Percentiles rank a stretch among this genome's conserved stretches.
Conservation (phyloP, 2,113 vertebrate species). For the Pterocles orientalis region DNA sequence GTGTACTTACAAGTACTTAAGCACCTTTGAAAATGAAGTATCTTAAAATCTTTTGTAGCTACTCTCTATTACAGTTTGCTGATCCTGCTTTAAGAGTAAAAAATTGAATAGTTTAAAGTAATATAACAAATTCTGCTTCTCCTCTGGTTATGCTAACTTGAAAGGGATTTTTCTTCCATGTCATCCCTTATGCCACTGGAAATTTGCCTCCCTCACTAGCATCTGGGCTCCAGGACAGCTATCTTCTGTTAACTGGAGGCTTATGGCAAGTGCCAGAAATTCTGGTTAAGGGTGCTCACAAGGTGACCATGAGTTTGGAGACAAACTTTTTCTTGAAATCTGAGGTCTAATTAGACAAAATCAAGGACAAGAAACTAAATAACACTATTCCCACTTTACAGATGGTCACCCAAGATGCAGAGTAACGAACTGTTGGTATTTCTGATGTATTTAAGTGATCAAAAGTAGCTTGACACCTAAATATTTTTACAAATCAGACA, state of each 20-base stretch:
- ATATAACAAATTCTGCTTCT: background rate
- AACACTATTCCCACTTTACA: background rate
- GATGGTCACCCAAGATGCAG: background rate
- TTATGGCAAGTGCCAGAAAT: background rate
- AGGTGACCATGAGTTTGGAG: background rate
- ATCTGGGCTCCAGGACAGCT: background rate
- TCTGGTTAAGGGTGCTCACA: background rate
- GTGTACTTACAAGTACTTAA: background rate
- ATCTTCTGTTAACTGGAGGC: background rate
- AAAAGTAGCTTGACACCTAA: background rate
- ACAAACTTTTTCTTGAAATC: background rate
- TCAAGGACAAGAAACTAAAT: background rate
- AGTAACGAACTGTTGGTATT: background rate
- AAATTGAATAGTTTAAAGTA: background rate
- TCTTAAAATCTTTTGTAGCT: background rate
- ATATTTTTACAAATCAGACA: background rate
- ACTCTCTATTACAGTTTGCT: background rate
- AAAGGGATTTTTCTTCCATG: background rate
- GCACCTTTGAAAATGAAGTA: background rate
- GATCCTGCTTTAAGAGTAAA: background rate
- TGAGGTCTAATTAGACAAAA: background rate
- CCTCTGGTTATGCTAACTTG: background rate
- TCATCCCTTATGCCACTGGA: background rate
- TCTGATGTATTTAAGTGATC: background rate
- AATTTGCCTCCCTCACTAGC: background rate